A percentile compares a stretch with the other conserved stretches of the same genome.
phyloP scores from a whole-genome alignment of 2,113 vertebrate genomes.

The Entelurus aequoreus region DNA sequence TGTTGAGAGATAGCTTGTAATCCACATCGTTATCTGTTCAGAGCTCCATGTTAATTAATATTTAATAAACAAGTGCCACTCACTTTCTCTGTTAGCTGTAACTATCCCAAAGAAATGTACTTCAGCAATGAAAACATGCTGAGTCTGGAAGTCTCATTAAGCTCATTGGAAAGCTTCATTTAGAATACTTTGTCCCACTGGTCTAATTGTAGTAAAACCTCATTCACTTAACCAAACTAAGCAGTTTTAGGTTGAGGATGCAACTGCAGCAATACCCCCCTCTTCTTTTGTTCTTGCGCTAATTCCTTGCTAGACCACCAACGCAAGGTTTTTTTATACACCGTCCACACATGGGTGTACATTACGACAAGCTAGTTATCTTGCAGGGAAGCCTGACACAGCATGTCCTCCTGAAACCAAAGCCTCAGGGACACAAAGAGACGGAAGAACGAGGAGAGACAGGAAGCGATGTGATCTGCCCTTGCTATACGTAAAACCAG shows the following conservation, averaged over 20 bases:
- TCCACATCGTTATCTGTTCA: no score
- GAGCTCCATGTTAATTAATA: no score
- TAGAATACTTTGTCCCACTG: constrained; percentile 55
- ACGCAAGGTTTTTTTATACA: constrained; percentile 47
- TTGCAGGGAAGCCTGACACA: constrained; percentile 53
- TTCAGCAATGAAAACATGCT: constrained; percentile 40
- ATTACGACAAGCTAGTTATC: constrained; percentile 51
- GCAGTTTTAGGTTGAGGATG: constrained; percentile 59
- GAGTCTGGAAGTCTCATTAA: constrained; percentile 40
- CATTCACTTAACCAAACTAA: constrained; percentile 54
- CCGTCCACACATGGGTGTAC: constrained; percentile 23
- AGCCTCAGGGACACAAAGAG: constrained; percentile 46
- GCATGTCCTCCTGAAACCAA: constrained; percentile 50
- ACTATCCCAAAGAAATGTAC: background rate
- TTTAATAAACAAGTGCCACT: no score
- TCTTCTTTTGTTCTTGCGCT: background rate
- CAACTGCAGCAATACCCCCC: constrained; percentile 26
- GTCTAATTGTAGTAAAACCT: constrained; percentile 50
- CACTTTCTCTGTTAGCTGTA: no score
- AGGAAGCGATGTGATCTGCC: constrained; percentile 29
- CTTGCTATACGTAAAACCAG: constrained; percentile 31
- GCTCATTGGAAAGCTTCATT: constrained; percentile 46
- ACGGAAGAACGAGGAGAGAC: constrained; percentile 17
- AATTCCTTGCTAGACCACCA: constrained; percentile 40
- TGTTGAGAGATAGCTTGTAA: no score